Evolutionary conservation across 64 coral and sea anemone genomes (phyloP).

Genomic region (Platygyra sinensis): DNA sequence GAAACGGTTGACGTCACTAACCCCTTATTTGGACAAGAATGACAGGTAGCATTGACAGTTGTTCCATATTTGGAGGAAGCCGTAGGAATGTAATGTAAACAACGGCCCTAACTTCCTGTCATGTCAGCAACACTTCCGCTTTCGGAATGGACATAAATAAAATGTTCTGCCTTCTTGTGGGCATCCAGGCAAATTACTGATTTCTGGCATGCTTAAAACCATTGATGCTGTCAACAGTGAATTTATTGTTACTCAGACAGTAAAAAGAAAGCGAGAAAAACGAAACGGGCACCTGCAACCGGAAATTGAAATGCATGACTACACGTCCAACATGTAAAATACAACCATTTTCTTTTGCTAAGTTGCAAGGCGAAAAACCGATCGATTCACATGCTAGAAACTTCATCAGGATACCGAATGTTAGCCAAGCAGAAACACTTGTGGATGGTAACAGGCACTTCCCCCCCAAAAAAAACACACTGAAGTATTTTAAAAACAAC

Average conservation of each 20-base stretch:
- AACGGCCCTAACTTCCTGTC: constrained; percentile 65
- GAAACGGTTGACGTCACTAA: constrained; percentile 80
- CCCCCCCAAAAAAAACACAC: too few species aligned
- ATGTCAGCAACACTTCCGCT: neutral
- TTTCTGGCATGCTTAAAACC: neutral
- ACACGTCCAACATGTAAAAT: neutral
- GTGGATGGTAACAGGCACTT: too few species aligned
- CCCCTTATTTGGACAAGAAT: constrained; percentile 65
- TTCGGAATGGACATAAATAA: neutral
- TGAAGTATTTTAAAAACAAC: neutral
- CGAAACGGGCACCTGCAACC: neutral
- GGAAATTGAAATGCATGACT: neutral
- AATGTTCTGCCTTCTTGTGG: neutral
- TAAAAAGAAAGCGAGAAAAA: neutral
- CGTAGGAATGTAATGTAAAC: constrained; percentile 30
- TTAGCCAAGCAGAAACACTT: too few species aligned
- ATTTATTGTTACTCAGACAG: neutral
- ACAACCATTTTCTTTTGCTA: neutral
- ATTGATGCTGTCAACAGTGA: neutral
- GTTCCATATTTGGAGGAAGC: constrained; percentile 51
- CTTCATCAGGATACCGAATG: too few species aligned
- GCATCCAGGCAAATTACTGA: neutral
- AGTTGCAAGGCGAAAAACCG: too few species aligned
- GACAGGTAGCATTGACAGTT: constrained; percentile 70
- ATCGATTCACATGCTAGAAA: too few species aligned